These are phyloP conservation scores for Dinoponera quadriceps DNA, from an alignment of 1,140 invertebrate species.

Conservation along the genomic window DNA sequence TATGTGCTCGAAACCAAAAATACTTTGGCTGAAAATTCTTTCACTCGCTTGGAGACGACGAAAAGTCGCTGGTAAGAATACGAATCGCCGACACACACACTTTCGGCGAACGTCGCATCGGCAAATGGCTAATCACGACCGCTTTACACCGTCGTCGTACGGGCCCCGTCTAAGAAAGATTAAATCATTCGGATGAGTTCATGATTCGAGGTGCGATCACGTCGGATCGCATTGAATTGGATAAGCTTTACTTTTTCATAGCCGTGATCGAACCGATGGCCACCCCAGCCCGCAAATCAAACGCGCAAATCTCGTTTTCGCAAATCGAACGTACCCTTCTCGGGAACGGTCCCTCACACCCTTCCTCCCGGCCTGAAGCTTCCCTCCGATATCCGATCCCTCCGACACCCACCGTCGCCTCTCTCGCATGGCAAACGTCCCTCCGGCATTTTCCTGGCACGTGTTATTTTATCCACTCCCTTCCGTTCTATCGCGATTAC, in stretches of 20 bases:
- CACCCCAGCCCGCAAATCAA: slow-evolving; percentile 62
- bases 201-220: slow-evolving; percentile 33
- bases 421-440: slow-evolving; percentile 9
- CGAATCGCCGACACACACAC: not conserved
- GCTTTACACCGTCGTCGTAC: not conserved
- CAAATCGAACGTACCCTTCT: slow-evolving; percentile 63
- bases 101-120: not conserved
- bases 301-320: slow-evolving; percentile 68
- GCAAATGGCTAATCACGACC: slow-evolving; percentile 3
- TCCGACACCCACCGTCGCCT: slow-evolving; percentile 12
- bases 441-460: slow-evolving; percentile 50
- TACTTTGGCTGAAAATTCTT: not conserved
- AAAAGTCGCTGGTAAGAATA: not conserved
- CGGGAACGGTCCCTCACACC: not conserved
- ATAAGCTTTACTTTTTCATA: slow-evolving; percentile 65
- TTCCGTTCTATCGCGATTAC: slow-evolving; percentile 21
- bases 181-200: slow-evolving; percentile 51
- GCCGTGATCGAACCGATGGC: slow-evolving; percentile 48
- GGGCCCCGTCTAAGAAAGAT: slow-evolving; percentile 36
- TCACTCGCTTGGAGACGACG: not conserved
- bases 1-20: no score
- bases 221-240: slow-evolving; percentile 49
- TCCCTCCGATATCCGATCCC: slow-evolving; percentile 32
- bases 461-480: slow-evolving; percentile 54
- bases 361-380: not conserved